phyloP scores from a whole-genome alignment of 2,797 vertebrate genomes.

The Pseudomugil tenellus region DNA sequence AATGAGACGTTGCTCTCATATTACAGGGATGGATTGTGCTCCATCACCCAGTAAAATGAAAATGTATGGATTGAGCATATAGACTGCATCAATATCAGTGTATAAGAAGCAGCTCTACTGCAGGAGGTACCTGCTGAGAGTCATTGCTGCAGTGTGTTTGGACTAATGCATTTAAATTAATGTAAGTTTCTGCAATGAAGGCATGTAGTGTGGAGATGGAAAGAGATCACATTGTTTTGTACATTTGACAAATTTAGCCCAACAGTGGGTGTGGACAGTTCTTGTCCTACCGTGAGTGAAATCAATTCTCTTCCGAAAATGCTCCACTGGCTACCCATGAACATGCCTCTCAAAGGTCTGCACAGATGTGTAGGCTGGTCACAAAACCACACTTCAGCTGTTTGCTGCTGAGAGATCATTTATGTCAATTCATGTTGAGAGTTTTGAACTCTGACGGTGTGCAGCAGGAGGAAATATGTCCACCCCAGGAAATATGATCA shows the following conservation, averaged over 20 bases:
- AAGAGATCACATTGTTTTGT: conserved; percentile 1
- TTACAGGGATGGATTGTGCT: conserved; percentile 10
- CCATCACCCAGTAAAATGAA: conserved; percentile 25
- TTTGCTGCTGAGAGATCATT: not conserved
- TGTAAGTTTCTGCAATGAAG: not conserved
- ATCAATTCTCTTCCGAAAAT: conserved; percentile 30
- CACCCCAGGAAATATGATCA: not conserved
- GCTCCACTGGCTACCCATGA: conserved; percentile 3
- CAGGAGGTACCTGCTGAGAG: not conserved
- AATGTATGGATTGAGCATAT: conserved; percentile 18
- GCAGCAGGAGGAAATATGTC: not conserved
- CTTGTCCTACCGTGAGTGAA: not conserved
- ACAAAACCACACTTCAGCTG: conserved; percentile 1
- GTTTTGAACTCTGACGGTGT: not conserved
- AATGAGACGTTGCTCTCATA: conserved; percentile 22
- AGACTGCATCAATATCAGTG: not conserved
- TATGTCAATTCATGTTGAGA: conserved; percentile 2
- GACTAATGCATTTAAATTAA: not conserved
- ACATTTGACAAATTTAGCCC: conserved; percentile 5
- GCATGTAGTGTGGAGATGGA: conserved; percentile 7
- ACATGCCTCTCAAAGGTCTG: not conserved
- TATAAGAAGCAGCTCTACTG: not conserved
- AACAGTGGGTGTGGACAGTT: not conserved
- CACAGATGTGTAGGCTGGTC: conserved; percentile 36
- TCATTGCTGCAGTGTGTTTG: conserved; percentile 13